A percentile compares a stretch with the other conserved stretches of the same genome.
phyloP scores from a whole-genome alignment of 2,113 vertebrate species.

The Sylvietta virens region DNA sequence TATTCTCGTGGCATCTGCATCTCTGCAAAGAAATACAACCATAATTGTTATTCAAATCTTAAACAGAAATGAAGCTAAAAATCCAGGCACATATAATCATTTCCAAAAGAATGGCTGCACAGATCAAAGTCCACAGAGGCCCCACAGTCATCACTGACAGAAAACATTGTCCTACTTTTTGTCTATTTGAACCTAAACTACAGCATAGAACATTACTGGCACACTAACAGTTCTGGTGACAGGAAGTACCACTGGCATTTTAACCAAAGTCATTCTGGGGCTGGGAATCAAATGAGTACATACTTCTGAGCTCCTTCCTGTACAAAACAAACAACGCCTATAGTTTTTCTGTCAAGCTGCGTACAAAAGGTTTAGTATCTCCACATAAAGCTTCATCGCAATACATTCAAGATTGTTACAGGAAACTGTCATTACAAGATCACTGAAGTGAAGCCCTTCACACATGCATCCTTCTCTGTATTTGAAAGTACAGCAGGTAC shows the following conservation, averaged over 20 bases:
- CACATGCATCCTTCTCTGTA: not conserved
- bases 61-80: not conserved
- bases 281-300: not conserved
- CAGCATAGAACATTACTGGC: not conserved
- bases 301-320: not conserved
- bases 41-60: not conserved
- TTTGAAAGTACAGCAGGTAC: not conserved
- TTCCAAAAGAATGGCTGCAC: not conserved
- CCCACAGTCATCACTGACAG: not conserved
- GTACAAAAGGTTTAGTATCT: not conserved
- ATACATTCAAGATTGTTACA: not conserved
- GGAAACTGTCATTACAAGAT: not conserved
- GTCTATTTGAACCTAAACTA: not conserved
- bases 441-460: not conserved
- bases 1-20: constrained; percentile 95
- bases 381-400: not conserved
- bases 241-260: not conserved
- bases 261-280: not conserved
- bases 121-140: not conserved
- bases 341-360: not conserved
- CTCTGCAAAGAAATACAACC: constrained; percentile 76
- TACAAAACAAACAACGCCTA: not conserved
- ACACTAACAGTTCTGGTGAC: not conserved
- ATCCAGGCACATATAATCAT: not conserved
- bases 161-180: not conserved